phyloP scores from a whole-genome alignment of 2,797 vertebrate genomes.

The Alfaro cultratus region DNA sequence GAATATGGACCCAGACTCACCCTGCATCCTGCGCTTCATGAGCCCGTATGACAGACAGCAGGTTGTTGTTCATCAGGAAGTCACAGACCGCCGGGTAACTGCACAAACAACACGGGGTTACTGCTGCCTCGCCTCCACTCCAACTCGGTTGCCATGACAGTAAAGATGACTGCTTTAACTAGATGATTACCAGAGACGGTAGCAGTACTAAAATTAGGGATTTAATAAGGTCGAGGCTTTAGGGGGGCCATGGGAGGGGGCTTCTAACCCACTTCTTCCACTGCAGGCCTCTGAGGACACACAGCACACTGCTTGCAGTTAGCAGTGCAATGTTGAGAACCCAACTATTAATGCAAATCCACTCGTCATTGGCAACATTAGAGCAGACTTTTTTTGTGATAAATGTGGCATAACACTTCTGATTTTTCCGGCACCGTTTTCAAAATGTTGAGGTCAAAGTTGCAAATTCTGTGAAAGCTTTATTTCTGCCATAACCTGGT shows the following conservation, averaged over 20 bases:
- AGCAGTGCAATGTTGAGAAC: no score
- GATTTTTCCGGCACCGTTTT: no score
- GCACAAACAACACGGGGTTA: conserved; percentile 24
- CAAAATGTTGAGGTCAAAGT: no score
- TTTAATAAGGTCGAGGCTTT: conserved; percentile 41
- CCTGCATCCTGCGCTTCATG: conserved; percentile 99
- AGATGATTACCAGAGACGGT: neutral
- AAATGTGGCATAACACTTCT: no score
- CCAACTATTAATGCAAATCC: no score
- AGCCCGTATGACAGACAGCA: conserved; percentile 98
- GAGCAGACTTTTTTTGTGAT: no score
- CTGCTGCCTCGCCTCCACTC: neutral
- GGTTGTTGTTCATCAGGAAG: conserved; percentile 99
- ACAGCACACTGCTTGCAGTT: neutral
- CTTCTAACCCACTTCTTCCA: conserved; percentile 1
- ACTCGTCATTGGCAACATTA: no score
- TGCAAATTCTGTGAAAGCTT: no score
- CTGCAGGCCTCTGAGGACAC: neutral
- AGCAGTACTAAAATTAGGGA: conserved; percentile 44
- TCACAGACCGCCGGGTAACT: conserved; percentile 99
- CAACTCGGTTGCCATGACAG: neutral
- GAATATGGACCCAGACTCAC: conserved; percentile 79
- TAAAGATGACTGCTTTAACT: conserved; percentile 13
- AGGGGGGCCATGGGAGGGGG: neutral
- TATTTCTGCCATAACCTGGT: no score